Conservation (phyloP, 2,888 invertebrate species). For the Matsumyia berberina region DNA sequence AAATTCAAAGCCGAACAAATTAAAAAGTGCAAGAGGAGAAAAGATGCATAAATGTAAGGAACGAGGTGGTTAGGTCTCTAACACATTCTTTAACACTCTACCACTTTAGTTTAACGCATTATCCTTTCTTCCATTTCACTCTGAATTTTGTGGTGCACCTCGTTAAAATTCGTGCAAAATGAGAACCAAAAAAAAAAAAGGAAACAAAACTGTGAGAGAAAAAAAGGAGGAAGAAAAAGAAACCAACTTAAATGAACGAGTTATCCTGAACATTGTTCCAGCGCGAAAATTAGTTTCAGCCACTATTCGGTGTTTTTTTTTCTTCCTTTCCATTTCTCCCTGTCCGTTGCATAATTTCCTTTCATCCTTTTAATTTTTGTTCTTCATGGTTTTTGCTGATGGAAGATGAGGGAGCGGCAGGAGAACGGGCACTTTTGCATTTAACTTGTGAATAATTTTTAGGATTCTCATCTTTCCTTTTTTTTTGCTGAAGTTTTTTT, state of each 20-base stretch:
- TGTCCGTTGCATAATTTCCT: conserved; percentile 63
- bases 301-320: conserved; percentile 43
- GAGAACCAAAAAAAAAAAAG: conserved; percentile 22
- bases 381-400: conserved; percentile 23
- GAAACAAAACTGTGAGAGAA: conserved; percentile 26
- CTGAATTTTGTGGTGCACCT: conserved; percentile 65
- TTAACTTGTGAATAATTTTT: conserved; percentile 69
- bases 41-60: conserved; percentile 39
- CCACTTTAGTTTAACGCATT: conserved; percentile 71
- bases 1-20: conserved; percentile 61
- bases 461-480: conserved; percentile 11
- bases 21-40: conserved; percentile 60
- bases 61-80: conserved; percentile 72
- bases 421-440: conserved; percentile 61
- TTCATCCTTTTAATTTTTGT: conserved; percentile 71
- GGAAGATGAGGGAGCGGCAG: conserved; percentile 20
- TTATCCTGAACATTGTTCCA: conserved; percentile 72
- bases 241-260: conserved; percentile 54
- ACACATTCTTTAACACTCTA: conserved; percentile 72
- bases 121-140: conserved; percentile 47
- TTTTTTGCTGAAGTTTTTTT: conserved; percentile 15
- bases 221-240: conserved; percentile 14
- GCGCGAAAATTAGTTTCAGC: conserved; percentile 74
- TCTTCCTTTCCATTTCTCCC: conserved; percentile 13
- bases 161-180: conserved; percentile 67